These are phyloP conservation scores for Pharmacophagus antenor DNA, from an alignment of 2,888 invertebrate species.

Conservation along the genomic window DNA sequence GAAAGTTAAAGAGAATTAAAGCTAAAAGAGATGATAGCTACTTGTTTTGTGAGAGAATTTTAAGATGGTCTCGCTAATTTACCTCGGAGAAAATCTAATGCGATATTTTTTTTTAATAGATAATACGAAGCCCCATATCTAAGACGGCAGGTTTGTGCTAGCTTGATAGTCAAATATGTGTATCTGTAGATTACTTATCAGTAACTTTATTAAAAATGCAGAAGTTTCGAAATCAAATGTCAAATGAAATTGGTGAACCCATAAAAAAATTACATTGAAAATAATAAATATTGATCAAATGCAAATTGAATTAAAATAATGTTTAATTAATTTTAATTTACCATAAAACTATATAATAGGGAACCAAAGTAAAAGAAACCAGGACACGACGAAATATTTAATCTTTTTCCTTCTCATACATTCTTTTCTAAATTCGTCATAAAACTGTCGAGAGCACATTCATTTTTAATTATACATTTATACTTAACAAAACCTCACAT, in stretches of 20 bases:
- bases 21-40: neutral
- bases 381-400: slow-evolving; percentile 81
- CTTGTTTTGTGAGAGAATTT: neutral
- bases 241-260: neutral
- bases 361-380: slow-evolving; percentile 59
- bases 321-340: neutral
- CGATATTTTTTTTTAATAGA: too few species aligned
- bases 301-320: neutral
- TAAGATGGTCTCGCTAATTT: too few species aligned
- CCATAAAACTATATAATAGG: neutral
- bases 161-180: too few species aligned
- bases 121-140: too few species aligned
- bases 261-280: neutral
- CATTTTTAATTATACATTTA: slow-evolving; percentile 76
- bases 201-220: neutral
- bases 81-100: too few species aligned
- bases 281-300: neutral
- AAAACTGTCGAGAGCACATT: slow-evolving; percentile 80
- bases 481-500: slow-evolving; percentile 78
- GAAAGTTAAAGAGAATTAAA: neutral
- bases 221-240: neutral
- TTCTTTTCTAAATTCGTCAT: slow-evolving; percentile 80
- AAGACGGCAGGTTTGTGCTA: too few species aligned
- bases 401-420: slow-evolving; percentile 78
- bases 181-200: neutral